These are phyloP conservation scores for Ectemnius cavifrons DNA, from an alignment of 2,888 invertebrate genomes.

Conservation along the genomic window DNA sequence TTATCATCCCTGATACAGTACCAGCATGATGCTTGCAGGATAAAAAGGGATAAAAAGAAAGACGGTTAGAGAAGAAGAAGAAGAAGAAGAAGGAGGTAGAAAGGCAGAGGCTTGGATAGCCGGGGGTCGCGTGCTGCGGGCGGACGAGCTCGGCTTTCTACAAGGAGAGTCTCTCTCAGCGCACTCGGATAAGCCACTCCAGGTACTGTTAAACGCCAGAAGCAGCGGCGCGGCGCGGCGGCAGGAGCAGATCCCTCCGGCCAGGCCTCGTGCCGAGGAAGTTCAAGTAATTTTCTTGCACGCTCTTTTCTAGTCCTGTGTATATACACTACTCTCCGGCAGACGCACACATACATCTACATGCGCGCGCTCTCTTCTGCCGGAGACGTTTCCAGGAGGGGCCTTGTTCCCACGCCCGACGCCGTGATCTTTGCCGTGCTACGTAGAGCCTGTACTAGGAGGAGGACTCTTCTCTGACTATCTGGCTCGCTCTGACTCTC, in stretches of 20 bases:
- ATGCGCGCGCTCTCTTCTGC: constrained; percentile 25
- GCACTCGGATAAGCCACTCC: constrained; percentile 54
- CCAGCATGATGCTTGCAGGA: no score
- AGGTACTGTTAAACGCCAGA: constrained; percentile 59
- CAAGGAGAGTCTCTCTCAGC: constrained; percentile 37
- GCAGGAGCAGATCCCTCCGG: no score
- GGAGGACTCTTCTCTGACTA: constrained; percentile 54
- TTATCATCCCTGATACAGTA: no score
- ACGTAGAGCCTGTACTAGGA: constrained; percentile 66
- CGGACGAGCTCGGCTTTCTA: constrained; percentile 28
- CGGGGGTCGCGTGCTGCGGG: constrained; percentile 33
- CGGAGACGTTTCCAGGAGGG: constrained; percentile 45
- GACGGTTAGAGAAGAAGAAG: constrained; percentile 8
- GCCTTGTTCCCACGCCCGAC: constrained; percentile 75
- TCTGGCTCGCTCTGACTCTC: constrained; percentile 43
- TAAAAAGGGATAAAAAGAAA: neutral
- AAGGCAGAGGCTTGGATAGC: neutral
- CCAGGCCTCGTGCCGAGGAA: constrained; percentile 42
- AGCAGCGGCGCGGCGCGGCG: neutral
- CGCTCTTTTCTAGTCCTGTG: constrained; percentile 28
- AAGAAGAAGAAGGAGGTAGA: neutral
- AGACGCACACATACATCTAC: constrained; percentile 24
- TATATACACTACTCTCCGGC: neutral
- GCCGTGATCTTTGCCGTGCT: constrained; percentile 75
- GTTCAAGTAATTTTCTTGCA: constrained; percentile 51